phyloP scores from a whole-genome alignment of 2,113 vertebrate genomes.

The Laticauda colubrina region DNA sequence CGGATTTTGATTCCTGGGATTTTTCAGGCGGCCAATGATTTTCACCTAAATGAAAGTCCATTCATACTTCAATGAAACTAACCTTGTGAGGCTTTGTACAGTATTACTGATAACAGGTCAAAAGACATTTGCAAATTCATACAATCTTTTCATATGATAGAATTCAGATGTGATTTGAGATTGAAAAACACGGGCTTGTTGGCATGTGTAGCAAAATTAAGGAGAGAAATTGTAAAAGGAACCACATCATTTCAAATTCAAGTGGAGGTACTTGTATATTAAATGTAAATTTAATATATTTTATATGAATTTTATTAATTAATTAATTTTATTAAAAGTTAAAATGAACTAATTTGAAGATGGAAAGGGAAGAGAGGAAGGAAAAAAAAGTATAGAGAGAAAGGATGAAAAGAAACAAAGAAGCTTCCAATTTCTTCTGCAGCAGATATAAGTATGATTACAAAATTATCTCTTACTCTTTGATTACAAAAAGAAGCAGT shows the following conservation, averaged over 20 bases:
- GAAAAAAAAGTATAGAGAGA: not conserved
- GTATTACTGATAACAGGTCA: not conserved
- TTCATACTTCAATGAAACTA: not conserved
- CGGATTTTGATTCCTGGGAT: not conserved
- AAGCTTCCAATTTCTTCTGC: not conserved
- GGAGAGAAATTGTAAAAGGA: not conserved
- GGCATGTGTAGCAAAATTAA: not conserved
- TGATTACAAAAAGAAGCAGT: not conserved
- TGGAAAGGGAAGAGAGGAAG: not conserved
- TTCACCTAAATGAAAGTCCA: not conserved
- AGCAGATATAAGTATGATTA: not conserved
- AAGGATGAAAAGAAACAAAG: too few species aligned
- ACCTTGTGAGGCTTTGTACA: not conserved
- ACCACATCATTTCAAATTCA: not conserved
- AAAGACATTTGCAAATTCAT: not conserved
- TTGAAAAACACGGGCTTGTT: not conserved
- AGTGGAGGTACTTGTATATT: not conserved
- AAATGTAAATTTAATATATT: not conserved
- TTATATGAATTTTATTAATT: not conserved
- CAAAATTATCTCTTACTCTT: not conserved
- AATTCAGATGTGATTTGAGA: not conserved
- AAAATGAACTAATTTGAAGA: not conserved
- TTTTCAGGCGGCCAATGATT: not conserved
- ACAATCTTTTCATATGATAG: not conserved
- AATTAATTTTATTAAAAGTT: not conserved